phyloP scores from a whole-genome alignment of 2,113 vertebrate genomes.

The Hiodon alosoides region DNA sequence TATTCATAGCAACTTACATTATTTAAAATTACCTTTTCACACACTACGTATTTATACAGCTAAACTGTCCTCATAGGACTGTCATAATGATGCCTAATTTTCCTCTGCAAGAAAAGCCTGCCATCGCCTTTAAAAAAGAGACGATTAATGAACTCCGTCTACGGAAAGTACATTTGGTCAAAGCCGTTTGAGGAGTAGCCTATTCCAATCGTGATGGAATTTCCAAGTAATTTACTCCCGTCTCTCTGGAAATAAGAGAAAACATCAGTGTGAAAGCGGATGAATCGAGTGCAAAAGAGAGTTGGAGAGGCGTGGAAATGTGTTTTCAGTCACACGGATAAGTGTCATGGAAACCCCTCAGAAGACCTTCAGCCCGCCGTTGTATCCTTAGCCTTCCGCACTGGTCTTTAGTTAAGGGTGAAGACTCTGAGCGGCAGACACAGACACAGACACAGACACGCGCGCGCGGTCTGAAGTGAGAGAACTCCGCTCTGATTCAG shows the following conservation, averaged over 20 bases:
- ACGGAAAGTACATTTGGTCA: neutral
- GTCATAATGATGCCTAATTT: too few species aligned
- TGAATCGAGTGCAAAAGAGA: neutral
- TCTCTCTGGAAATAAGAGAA: neutral
- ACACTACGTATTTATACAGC: too few species aligned
- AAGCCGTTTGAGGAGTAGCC: neutral
- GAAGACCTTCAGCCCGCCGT: neutral
- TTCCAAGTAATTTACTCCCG: neutral
- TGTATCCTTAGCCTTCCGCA: too few species aligned
- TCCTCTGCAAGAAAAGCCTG: too few species aligned
- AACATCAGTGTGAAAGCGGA: neutral
- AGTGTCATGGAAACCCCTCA: neutral
- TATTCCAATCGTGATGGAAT: neutral
- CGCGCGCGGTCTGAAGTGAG: too few species aligned
- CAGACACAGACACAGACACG: neutral
- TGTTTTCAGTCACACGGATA: neutral
- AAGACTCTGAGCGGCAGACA: neutral
- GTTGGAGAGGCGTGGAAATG: neutral
- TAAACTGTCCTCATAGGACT: too few species aligned
- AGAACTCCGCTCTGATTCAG: too few species aligned
- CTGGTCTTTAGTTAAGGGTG: too few species aligned
- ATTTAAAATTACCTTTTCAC: too few species aligned
- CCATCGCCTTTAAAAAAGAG: too few species aligned
- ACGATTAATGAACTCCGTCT: neutral
- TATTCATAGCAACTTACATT: too few species aligned